Conservation (phyloP, 2,113 vertebrate genomes). For the Pterocles burchelli region DNA sequence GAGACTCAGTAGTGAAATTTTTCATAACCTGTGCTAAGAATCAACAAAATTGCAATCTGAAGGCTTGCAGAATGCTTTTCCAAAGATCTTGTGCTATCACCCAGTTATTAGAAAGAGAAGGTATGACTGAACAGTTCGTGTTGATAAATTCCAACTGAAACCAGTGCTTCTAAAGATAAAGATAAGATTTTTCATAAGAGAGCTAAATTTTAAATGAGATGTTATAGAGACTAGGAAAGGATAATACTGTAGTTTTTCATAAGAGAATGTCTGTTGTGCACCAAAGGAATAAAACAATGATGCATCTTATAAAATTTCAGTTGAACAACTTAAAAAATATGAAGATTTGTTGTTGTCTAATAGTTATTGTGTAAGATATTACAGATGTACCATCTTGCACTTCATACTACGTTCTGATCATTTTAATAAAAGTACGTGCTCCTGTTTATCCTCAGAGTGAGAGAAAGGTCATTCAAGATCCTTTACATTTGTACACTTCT, state of each 20-base stretch:
- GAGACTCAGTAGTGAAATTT: neutral
- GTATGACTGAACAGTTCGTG: neutral
- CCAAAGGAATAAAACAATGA: neutral
- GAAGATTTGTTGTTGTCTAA: neutral
- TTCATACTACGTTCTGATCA: neutral
- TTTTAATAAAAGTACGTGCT: neutral
- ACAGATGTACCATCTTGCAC: neutral
- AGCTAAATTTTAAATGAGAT: neutral
- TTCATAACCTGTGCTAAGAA: neutral
- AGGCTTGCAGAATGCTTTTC: neutral
- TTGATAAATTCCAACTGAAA: neutral
- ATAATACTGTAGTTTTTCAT: neutral
- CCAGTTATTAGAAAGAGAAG: neutral
- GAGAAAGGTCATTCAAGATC: neutral
- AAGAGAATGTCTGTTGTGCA: neutral
- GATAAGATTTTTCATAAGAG: neutral
- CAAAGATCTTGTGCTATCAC: neutral
- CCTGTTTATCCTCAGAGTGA: neutral
- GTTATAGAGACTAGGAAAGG: neutral
- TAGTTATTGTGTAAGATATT: neutral
- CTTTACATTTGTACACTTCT: neutral
- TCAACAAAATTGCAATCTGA: neutral
- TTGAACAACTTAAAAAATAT: neutral
- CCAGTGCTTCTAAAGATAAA: neutral
- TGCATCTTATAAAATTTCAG: neutral